Base-by-base conservation (phyloP, 2,797 vertebrate species). In the Poeciliopsis paucimaculata region DNA sequence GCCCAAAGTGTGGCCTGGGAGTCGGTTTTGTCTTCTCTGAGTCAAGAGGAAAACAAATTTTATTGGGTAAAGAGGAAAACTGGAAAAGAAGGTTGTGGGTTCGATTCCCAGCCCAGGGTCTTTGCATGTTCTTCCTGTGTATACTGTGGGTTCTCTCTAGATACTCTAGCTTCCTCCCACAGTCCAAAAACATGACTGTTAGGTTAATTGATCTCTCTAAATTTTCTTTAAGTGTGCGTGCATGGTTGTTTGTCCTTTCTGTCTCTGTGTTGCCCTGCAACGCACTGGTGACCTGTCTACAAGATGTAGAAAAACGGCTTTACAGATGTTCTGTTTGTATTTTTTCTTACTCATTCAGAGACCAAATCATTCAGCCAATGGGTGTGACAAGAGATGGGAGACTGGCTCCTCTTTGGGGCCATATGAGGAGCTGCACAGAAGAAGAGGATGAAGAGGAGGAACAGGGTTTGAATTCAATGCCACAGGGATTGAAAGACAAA, bases 301-400 rank as follows among this genome's bases (percentile, higher is more conserved):
- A 62, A 31, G 18, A 34, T 62, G 13, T 31, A 64, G 16, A 18
- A 16, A 8, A 34, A 20, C 41, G 20, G 28, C 2, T 9, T 34
- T 36, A 16, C 5, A 34, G 13, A 28, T 74, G 8, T 70, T 26
- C 18, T 74, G 12, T 70, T 31, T n/a, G 2, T 34, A 45, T 36
- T 68, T 41, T 23, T 7, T 41, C 31, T 41, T 26, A 68, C 28
- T 47, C n/a, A 66, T 26, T 71, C 82, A 95, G 95, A 76, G 86
- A 92, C 51, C 92, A 92, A 28, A 95, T 96, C 77, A 94, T 96
- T 84, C 94, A 95, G 88, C 94, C 95, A 0, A 84, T 95, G 92
- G 84, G 83, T 4, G 89, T 96, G 77, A 94, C 84, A 2, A 72
- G 76, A 15, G 92, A 95, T 1, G 95, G 95, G 28, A 90, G 90